These are phyloP conservation scores for Cephus rjabovi DNA, from an alignment of 2,888 invertebrate genomes.

Conservation along the genomic window DNA sequence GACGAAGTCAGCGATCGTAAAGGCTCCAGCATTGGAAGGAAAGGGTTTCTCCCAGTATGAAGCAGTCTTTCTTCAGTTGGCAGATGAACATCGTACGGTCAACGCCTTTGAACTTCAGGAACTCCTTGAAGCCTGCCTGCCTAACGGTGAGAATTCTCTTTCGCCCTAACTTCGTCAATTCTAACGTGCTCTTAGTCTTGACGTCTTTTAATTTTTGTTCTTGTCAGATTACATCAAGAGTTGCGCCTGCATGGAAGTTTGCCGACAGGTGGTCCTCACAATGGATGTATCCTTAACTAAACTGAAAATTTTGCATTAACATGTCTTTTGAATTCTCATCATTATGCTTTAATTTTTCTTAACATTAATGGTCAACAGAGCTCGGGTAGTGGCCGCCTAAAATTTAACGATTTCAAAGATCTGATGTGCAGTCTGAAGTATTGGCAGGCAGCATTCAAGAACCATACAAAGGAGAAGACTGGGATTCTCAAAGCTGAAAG, in stretches of 20 bases:
- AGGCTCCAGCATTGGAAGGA: conserved; percentile 78
- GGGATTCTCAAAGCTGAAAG: conserved; percentile 90
- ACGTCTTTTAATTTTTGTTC: conserved; percentile 11
- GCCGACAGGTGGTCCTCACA: conserved; percentile 88
- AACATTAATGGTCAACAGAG: conserved; percentile 67
- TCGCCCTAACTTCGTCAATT: not conserved
- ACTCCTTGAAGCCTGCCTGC: conserved; percentile 88
- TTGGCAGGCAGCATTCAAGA: conserved; percentile 92
- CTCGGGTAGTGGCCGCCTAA: conserved; percentile 83
- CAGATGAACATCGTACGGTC: conserved; percentile 90
- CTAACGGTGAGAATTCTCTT: conserved; percentile 73
- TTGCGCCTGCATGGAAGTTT: conserved; percentile 92
- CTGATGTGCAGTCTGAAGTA: conserved; percentile 91
- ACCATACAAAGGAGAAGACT: conserved; percentile 90
- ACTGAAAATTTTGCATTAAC: not conserved
- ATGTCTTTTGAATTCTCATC: not conserved
- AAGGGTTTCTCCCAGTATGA: conserved; percentile 88
- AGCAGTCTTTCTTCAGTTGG: conserved; percentile 88
- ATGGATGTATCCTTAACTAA: conserved; percentile 81
- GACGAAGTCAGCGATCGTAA: conserved; percentile 80
- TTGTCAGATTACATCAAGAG: conserved; percentile 89
- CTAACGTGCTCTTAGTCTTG: not conserved
- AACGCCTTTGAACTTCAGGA: conserved; percentile 93
- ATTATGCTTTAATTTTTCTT: not conserved
- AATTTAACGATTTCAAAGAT: conserved; percentile 88